Conservation (phyloP, 37 sponge, comb jelly and placozoan genomes). For the Tethya wilhelma region DNA sequence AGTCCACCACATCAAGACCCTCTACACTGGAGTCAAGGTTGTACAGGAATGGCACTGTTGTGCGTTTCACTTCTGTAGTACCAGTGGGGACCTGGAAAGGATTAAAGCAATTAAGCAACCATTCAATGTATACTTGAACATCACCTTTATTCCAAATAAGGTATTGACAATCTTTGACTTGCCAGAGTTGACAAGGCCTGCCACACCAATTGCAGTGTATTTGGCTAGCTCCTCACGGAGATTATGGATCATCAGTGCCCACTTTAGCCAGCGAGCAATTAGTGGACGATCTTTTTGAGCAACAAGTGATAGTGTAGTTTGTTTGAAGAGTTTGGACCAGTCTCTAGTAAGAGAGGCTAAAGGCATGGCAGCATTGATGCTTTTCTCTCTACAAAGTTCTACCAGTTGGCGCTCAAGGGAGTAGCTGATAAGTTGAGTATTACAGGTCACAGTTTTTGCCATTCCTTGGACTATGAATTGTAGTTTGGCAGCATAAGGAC, state of each 20-base stretch:
- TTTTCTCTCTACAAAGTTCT: slow-evolving; percentile 28
- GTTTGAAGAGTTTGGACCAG: slow-evolving; percentile 45
- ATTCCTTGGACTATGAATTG: slow-evolving; percentile 50
- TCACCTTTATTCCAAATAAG: slow-evolving; percentile 44
- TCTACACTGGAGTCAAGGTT: slow-evolving; percentile 38
- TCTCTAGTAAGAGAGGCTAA: background rate
- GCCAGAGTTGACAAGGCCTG: slow-evolving; percentile 57
- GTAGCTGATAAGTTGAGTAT: slow-evolving; percentile 47
- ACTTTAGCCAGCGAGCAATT: slow-evolving; percentile 66
- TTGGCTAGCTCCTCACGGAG: slow-evolving; percentile 59
- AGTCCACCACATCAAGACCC: slow-evolving; percentile 64
- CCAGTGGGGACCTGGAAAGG: slow-evolving; percentile 38
- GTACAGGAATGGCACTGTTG: slow-evolving; percentile 65
- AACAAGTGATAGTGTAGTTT: slow-evolving; percentile 33
- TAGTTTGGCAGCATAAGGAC: slow-evolving; percentile 41
- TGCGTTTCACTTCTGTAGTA: slow-evolving; percentile 52
- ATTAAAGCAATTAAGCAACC: too few species aligned
- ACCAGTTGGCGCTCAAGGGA: slow-evolving; percentile 57
- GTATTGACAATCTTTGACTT: slow-evolving; percentile 50
- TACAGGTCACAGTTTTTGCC: slow-evolving; percentile 48
- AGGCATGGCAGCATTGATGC: slow-evolving; percentile 2
- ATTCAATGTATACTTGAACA: background rate
- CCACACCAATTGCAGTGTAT: slow-evolving; percentile 56
- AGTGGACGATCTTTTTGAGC: slow-evolving; percentile 17
- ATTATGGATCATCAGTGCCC: slow-evolving; percentile 46